A percentile compares a stretch with the other conserved stretches of the same genome.
These are phyloP conservation scores for Heliconius charithonia DNA, from an alignment of 2,888 invertebrate species.

Conservation along the genomic window DNA sequence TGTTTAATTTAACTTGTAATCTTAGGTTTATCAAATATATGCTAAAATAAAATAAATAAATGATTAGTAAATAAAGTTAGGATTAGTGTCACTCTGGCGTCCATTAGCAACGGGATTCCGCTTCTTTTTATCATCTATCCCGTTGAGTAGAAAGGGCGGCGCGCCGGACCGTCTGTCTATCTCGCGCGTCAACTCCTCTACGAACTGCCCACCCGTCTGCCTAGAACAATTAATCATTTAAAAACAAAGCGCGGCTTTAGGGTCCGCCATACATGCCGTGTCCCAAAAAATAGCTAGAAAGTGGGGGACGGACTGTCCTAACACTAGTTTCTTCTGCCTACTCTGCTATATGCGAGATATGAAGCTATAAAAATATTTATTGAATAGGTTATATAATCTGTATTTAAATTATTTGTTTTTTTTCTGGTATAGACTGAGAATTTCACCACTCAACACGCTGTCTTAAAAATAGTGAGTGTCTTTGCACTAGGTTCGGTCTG, in stretches of 20 bases:
- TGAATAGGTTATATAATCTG: neutral
- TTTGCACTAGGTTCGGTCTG: no score
- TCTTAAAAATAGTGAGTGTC: no score
- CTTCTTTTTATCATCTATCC: conserved; percentile 70
- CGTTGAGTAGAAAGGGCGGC: conserved; percentile 75
- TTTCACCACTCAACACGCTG: no score
- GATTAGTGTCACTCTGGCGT: conserved; percentile 72
- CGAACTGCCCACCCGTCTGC: conserved; percentile 74
- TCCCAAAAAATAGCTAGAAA: neutral
- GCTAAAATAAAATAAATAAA: no score
- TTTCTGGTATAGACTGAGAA: no score
- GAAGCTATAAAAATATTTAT: neutral
- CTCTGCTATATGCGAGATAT: neutral
- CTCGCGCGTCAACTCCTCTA: conserved; percentile 72
- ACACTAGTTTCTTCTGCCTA: neutral
- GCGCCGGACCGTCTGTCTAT: conserved; percentile 65
- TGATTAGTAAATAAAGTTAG: conserved; percentile 73
- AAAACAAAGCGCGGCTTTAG: neutral
- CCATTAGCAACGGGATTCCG: conserved; percentile 62
- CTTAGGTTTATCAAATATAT: no score
- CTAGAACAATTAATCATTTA: conserved; percentile 37
- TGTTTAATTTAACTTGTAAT: no score
- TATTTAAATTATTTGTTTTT: no score
- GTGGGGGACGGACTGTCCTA: neutral
- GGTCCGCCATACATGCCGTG: neutral